Percentiles rank a stretch among this genome's conserved stretches.
Conservation (phyloP, 2,797 vertebrate genomes). For the Iguana delicatissima region DNA sequence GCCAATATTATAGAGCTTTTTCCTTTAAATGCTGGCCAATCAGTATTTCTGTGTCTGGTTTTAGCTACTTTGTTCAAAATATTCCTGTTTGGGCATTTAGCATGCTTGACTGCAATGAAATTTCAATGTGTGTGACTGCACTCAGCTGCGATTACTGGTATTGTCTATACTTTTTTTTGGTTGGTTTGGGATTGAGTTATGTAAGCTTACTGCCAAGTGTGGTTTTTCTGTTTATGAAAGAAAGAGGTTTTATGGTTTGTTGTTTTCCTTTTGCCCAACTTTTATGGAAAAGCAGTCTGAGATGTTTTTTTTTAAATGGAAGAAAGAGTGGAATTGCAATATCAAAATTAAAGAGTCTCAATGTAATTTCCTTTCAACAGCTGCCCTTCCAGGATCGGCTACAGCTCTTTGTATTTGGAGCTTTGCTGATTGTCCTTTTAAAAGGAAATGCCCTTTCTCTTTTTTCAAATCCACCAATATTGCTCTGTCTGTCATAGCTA, state of each 20-base stretch:
- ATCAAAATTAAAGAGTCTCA: not conserved
- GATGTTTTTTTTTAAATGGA: not conserved
- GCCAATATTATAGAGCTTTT: not conserved
- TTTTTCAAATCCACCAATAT: slow-evolving; percentile 35
- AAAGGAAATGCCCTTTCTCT: slow-evolving; percentile 50
- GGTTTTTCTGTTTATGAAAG: not conserved
- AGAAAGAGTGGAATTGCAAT: not conserved
- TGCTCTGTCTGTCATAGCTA: slow-evolving; percentile 54
- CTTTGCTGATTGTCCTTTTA: slow-evolving; percentile 59
- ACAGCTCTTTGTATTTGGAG: slow-evolving; percentile 5
- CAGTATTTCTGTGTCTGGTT: not conserved
- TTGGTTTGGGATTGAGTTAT: not conserved
- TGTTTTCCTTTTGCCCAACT: not conserved
- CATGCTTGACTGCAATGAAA: not conserved
- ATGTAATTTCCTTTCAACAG: slow-evolving; percentile 13
- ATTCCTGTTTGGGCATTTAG: not conserved
- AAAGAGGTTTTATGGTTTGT: not conserved
- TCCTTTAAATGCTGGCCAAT: not conserved
- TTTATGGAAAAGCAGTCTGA: not conserved
- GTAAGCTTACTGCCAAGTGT: not conserved
- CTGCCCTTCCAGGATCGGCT: slow-evolving; percentile 29
- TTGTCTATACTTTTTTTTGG: not conserved
- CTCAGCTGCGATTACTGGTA: not conserved
- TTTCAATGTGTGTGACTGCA: not conserved
- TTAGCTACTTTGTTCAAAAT: not conserved